Evolutionary conservation across 2,888 invertebrate species (phyloP).

Genomic region (Tolmerus cingulatus): DNA sequence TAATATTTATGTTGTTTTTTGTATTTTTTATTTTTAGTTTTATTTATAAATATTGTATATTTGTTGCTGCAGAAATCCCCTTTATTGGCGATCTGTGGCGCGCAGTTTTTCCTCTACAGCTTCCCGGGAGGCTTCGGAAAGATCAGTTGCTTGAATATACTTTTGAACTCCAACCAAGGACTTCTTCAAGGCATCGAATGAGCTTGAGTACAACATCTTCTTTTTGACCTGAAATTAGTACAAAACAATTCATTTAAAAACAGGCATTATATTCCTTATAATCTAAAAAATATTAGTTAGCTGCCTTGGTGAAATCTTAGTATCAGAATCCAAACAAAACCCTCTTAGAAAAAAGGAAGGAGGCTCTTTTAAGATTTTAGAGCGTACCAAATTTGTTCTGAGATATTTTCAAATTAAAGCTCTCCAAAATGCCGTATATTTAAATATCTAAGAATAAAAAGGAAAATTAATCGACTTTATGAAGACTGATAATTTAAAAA

Average conservation of each 20-base stretch:
- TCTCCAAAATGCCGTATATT: too few species aligned
- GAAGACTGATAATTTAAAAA: too few species aligned
- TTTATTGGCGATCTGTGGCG: constrained; percentile 91
- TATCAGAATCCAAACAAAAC: not conserved
- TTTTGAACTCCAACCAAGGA: constrained; percentile 96
- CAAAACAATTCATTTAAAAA: not conserved
- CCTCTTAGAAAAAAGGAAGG: too few species aligned
- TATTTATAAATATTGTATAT: constrained; percentile 37
- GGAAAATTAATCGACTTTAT: too few species aligned
- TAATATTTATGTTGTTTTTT: constrained; percentile 42
- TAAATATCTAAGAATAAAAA: too few species aligned
- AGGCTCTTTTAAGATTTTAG: too few species aligned
- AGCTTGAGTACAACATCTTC: constrained; percentile 91
- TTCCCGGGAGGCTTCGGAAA: constrained; percentile 92
- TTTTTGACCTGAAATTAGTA: constrained; percentile 69
- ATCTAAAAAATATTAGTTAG: not conserved
- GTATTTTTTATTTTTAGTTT: constrained; percentile 42
- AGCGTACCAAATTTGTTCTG: not conserved
- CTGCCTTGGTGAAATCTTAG: not conserved
- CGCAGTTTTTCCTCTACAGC: constrained; percentile 93
- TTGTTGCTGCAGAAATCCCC: constrained; percentile 42
- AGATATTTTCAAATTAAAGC: too few species aligned
- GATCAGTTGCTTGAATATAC: constrained; percentile 96
- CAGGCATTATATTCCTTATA: not conserved
- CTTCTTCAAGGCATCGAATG: constrained; percentile 97